Percentiles rank a stretch among this genome's conserved stretches.
Evolutionary conservation across 2,113 vertebrate species (phyloP).

Genomic region (Scopus umbretta): DNA sequence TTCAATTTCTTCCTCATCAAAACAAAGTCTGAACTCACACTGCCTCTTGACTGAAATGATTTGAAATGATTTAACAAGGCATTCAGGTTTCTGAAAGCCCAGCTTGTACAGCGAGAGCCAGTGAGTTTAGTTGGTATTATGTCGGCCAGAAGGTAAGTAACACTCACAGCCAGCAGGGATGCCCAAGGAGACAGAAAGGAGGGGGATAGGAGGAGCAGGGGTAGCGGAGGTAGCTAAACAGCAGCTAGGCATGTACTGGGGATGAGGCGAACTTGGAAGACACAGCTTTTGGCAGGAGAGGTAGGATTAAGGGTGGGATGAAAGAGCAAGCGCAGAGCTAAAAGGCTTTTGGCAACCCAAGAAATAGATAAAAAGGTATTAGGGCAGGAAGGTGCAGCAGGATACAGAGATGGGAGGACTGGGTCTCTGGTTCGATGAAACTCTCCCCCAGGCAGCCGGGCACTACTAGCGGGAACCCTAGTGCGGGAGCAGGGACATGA

Average conservation of each 20-base stretch:
- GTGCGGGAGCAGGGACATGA: background rate
- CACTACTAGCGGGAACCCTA: rapidly evolving
- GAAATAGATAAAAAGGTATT: background rate
- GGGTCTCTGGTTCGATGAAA: background rate
- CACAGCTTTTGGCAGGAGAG: background rate
- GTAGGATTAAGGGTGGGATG: background rate
- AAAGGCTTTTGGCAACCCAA: background rate
- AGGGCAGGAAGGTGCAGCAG: background rate
- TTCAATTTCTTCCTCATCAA: background rate
- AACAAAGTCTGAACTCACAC: background rate
- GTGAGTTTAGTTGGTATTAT: background rate
- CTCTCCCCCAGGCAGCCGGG: background rate
- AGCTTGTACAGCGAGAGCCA: background rate
- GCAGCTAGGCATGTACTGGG: background rate
- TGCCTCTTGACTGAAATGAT: background rate
- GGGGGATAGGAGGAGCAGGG: background rate
- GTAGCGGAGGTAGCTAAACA: background rate
- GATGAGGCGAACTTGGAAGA: background rate
- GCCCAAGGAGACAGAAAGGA: background rate
- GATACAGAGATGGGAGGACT: background rate
- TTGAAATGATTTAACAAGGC: rapidly evolving
- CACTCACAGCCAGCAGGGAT: background rate
- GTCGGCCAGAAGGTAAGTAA: background rate
- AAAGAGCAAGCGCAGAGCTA: background rate
- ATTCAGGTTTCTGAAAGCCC: background rate